Conservation (phyloP, 2,888 invertebrate genomes). For the Leistus spinibarbis region DNA sequence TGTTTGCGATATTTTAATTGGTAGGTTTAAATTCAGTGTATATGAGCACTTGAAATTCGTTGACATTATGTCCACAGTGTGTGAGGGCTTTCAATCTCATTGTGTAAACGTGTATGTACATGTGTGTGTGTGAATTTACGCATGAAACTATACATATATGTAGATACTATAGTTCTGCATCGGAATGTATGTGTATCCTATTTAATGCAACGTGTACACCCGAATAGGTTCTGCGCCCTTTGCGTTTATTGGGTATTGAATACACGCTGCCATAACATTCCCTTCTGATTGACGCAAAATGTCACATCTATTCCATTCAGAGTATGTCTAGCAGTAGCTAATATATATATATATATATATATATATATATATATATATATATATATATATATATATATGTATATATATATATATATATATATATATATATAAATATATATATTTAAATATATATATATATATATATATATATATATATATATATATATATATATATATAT, state of each 20-base stretch:
- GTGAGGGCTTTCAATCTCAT: slow-evolving; percentile 1
- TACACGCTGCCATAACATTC: not conserved
- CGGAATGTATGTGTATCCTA: not conserved
- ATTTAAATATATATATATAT: slow-evolving; percentile 24
- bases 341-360: slow-evolving; percentile 21
- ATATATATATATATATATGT: slow-evolving; percentile 19
- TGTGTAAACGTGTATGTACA: not conserved
- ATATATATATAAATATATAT: slow-evolving; percentile 18
- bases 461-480: slow-evolving; percentile 21
- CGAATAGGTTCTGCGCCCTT: slow-evolving; percentile 2
- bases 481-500: not conserved
- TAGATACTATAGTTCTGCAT: not conserved
- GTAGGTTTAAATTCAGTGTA: not conserved
- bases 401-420: slow-evolving; percentile 12
- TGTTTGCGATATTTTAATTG: slow-evolving; percentile 1
- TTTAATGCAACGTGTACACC: slow-evolving; percentile 1
- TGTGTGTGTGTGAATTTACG: not conserved
- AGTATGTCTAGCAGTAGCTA: not conserved
- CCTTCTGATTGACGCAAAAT: not conserved
- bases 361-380: slow-evolving; percentile 24
- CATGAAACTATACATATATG: not conserved
- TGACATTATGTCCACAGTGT: not conserved
- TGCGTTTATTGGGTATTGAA: slow-evolving; percentile 7
- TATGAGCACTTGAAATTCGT: slow-evolving; percentile 6
- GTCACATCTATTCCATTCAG: not conserved